Evolutionary conservation across 2,888 invertebrate genomes (phyloP), one percentile per base, ranked within the genome.

Genomic region (Standfussiana lucernea): DNA sequence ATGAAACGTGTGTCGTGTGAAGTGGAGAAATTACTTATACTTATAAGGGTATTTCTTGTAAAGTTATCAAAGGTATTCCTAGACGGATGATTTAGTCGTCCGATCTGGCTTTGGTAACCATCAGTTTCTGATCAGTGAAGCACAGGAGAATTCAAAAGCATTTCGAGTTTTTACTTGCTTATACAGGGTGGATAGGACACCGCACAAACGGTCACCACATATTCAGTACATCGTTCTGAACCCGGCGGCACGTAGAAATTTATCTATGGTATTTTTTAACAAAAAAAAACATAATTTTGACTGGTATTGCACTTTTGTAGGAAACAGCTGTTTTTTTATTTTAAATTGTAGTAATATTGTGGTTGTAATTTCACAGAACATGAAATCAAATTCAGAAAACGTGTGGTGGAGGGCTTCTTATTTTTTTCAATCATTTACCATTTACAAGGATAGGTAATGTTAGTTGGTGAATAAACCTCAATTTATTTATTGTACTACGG

Each of bases 1-100:
- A 40, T 56, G 32, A 50, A 42, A 37, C 42, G 56, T 50, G 47
- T 61, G 53, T 10, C 75, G 75, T 56, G 28, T 56, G 78, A 75
- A 56, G 53, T 40, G 32, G 10, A 37, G 45, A 11, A 11, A 11
- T 64, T 40, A 47, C 61, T 35, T 40, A 10, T 62, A 35, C 66
- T 28, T 67, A 18, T 45, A 79, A 28, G 53, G 83, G 35, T 28
- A 40, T 47, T 66, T 62, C 50, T 75, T n/a, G 64, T 37, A 8
- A 42, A 37, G 28, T 4, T 13, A 4, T 40, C 35, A 28, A 80
- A 40, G 18, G 6, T 47, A 15, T 42, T 11, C 4, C 10, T 62
- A 32, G 32, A 18, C 0, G 4, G 8, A 4, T 59, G 45, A 40
- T 76, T 68, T 32, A n/a, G n/a, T 79, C 1, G n/a, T 28, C n/a